Evolutionary conservation across 1,140 invertebrate species (phyloP).

Genomic region (Neomicropteryx cornuta): DNA sequence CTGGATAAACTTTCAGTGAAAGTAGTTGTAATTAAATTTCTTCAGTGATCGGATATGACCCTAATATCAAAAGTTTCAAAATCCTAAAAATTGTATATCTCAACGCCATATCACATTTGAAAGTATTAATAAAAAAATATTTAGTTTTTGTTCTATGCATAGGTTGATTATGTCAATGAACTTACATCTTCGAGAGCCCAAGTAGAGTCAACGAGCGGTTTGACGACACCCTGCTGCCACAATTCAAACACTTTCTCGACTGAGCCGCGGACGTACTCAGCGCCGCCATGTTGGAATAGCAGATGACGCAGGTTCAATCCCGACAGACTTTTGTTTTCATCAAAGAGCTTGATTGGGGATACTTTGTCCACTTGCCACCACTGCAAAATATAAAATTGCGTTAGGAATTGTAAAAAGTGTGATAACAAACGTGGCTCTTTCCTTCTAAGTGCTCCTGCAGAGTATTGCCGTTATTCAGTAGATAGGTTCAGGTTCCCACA

Average conservation of each 20-base stretch:
- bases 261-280: slow-evolving; percentile 54
- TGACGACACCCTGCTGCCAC: slow-evolving; percentile 67
- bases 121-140: too few relatives aligned
- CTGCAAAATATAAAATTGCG: slow-evolving; percentile 32
- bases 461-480: neutral
- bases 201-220: slow-evolving; percentile 71
- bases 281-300: slow-evolving; percentile 67
- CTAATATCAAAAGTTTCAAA: too few relatives aligned
- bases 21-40: too few relatives aligned
- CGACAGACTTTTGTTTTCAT: slow-evolving; percentile 76
- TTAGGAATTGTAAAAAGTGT: neutral
- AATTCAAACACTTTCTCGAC: slow-evolving; percentile 63
- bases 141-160: too few relatives aligned
- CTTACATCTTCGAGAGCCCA: slow-evolving; percentile 80
- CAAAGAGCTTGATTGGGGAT: slow-evolving; percentile 75
- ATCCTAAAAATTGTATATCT: too few relatives aligned
- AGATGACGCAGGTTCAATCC: slow-evolving; percentile 78
- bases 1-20: too few relatives aligned
- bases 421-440: neutral
- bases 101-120: too few relatives aligned
- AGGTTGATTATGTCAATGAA: too few relatives aligned
- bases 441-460: slow-evolving; percentile 2
- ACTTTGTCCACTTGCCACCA: slow-evolving; percentile 91
- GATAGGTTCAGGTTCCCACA: too few relatives aligned
- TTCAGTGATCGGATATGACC: too few relatives aligned